Percentiles rank a stretch among this genome's conserved stretches.
These are phyloP conservation scores for Scaptomyza parva DNA, from an alignment of 2,888 invertebrate species.

Conservation along the genomic window DNA sequence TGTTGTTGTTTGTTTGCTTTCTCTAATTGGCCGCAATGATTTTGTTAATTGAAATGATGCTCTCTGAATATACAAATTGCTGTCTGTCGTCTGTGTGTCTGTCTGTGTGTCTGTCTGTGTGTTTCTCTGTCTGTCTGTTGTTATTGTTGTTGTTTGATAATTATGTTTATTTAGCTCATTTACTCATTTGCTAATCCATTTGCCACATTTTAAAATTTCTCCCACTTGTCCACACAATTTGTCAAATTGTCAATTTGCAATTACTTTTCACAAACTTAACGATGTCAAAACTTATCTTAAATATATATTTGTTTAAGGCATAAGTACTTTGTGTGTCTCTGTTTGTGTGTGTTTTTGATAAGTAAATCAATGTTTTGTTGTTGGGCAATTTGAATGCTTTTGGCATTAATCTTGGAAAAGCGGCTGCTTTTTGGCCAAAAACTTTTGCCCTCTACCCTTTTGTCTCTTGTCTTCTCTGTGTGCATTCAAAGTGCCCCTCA, in stretches of 20 bases:
- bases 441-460: conserved; percentile 9
- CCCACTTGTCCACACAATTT: conserved; percentile 19
- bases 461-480: no score
- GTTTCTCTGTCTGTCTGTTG: not conserved
- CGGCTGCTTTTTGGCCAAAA: conserved; percentile 19
- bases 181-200: conserved; percentile 44
- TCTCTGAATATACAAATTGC: conserved; percentile 38
- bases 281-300: not conserved
- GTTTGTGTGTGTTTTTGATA: conserved; percentile 14
- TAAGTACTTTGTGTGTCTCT: not conserved
- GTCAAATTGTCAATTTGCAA: conserved; percentile 21
- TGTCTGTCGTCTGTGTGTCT: conserved; percentile 4
- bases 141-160: conserved; percentile 20
- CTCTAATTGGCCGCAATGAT: conserved; percentile 68
- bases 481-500: conserved; percentile 26
- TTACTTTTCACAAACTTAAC: conserved; percentile 24
- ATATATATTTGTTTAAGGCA: not conserved
- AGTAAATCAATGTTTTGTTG: not conserved
- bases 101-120: not conserved
- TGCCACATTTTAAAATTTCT: conserved; percentile 29
- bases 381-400: conserved; percentile 12
- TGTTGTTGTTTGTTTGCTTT: conserved; percentile 47
- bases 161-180: conserved; percentile 52
- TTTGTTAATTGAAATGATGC: conserved; percentile 66
- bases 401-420: conserved; percentile 24